Evolutionary conservation across 2,888 invertebrate species (phyloP).

Genomic region (Eristalis arbustorum): DNA sequence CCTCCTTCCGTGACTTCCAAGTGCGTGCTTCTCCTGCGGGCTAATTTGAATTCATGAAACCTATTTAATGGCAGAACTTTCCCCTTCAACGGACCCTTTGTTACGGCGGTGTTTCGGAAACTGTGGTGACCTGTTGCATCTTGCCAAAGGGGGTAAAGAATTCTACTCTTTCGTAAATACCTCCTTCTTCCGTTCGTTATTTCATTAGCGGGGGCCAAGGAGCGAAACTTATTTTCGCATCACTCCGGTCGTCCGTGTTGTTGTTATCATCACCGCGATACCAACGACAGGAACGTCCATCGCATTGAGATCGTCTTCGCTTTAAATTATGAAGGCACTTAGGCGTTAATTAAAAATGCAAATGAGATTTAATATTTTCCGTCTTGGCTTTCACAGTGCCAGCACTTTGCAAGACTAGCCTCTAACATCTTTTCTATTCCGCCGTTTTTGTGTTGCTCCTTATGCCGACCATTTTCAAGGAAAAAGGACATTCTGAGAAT

Average conservation of each 20-base stretch:
- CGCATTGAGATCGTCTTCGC: slow-evolving; percentile 47
- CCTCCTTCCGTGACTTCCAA: not conserved
- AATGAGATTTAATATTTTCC: slow-evolving; percentile 61
- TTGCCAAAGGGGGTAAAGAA: slow-evolving; percentile 22
- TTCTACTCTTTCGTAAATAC: not conserved
- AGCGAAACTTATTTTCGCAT: slow-evolving; percentile 15
- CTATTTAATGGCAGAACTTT: slow-evolving; percentile 34
- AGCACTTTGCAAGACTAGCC: too few species aligned
- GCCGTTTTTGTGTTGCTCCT: not conserved
- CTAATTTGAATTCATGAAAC: slow-evolving; percentile 45
- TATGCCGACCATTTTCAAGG: not conserved
- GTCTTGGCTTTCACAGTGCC: slow-evolving; percentile 13
- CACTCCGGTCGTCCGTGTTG: slow-evolving; percentile 34
- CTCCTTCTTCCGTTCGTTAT: not conserved
- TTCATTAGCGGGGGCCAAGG: not conserved
- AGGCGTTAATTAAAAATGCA: slow-evolving; percentile 65
- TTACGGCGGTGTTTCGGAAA: not conserved
- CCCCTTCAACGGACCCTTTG: slow-evolving; percentile 12
- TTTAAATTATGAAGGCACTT: slow-evolving; percentile 63
- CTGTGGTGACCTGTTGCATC: slow-evolving; percentile 42
- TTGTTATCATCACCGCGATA: slow-evolving; percentile 16
- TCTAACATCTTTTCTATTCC: slow-evolving; percentile 46
- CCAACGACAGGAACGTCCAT: slow-evolving; percentile 11
- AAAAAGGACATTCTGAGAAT: not conserved
- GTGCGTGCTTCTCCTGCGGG: not conserved